Evolutionary conservation across 2,888 invertebrate genomes (phyloP).

Genomic region (Trissonchulus sp.): DNA sequence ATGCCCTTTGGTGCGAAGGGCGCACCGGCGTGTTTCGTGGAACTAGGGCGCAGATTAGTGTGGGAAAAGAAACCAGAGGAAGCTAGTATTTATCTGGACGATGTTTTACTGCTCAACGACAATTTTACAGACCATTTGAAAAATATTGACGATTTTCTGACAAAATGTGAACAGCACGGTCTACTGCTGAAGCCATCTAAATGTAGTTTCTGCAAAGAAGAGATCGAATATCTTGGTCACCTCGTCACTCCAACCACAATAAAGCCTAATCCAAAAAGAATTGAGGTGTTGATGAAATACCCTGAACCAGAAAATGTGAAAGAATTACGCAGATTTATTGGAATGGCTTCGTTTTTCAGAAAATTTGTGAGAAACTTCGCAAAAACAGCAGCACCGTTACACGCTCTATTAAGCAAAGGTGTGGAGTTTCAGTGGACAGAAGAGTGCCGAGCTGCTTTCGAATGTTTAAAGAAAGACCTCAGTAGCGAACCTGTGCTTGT

Average conservation of each 20-base stretch:
- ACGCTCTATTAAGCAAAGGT: background rate
- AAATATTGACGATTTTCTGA: background rate
- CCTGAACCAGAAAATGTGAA: background rate
- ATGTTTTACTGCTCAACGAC: background rate
- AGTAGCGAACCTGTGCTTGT: background rate
- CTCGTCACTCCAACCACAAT: background rate
- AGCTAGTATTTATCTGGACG: conserved; percentile 15
- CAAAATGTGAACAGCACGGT: background rate
- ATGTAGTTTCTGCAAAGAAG: background rate
- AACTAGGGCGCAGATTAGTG: conserved; percentile 19
- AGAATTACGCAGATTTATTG: background rate
- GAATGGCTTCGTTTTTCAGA: background rate
- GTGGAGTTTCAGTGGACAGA: conserved; percentile 1
- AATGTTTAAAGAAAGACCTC: background rate
- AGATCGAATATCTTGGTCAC: background rate
- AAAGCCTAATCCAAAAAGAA: conserved; percentile 1
- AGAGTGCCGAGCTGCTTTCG: background rate
- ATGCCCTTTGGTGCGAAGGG: no score
- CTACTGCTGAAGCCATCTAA: background rate
- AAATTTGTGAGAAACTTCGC: background rate
- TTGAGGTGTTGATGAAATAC: background rate
- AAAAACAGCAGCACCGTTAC: background rate
- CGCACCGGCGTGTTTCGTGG: conserved; percentile 36
- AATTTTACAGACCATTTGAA: background rate
- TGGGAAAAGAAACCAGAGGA: background rate